Evolutionary conservation across 2,113 vertebrate species (phyloP), one percentile per base, ranked within the genome.

Genomic region (Haplochromis burtoni): DNA sequence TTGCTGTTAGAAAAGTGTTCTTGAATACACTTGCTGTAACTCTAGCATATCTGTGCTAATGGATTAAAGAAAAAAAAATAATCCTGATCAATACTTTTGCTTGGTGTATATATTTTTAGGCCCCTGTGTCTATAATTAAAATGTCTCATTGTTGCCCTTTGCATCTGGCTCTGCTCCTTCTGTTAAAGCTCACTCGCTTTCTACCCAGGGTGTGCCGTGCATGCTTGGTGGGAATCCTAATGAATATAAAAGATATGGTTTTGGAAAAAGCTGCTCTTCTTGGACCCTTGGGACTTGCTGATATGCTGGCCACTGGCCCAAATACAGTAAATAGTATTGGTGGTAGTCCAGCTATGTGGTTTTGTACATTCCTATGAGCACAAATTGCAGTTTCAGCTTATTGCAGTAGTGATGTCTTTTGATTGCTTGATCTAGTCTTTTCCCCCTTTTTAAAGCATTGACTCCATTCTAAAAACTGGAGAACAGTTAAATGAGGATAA

Each of bases 241-340:
- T 89, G 57, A 82, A 87, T 87, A 89, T 82, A 88, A 91, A 87
- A 71, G 66, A 89, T 53, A 89, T 24, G 73, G 21, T 87, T 91
- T 87, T 80, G 35, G 53, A 35, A 85, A 85, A 86, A 83, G 63
- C 80, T 83, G 26, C 53, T 73, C n/a, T 73, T 42, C 45, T 87
- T 80, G 16, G 82, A 66, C 83, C 71, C 87, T 47, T 49, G 79
- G 81, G 85, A 73, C 73, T 54, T 80, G 79, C 45, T 59, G 82
- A 71, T 71, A 21, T 71, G 6, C 73, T 71, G 83, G 73, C 83
- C 61, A 66, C 35, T 76, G 21, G 71, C 73, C 51, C 47, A 83
- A 42, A 85, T 54, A 88, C 68, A 85, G 26, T 82, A 57, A 80
- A 86, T 10, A 59, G 57, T 79, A 57, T 66, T 33, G 17, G 59